phyloP scores from a whole-genome alignment of 2,888 invertebrate genomes.

The Germaria angustata region DNA sequence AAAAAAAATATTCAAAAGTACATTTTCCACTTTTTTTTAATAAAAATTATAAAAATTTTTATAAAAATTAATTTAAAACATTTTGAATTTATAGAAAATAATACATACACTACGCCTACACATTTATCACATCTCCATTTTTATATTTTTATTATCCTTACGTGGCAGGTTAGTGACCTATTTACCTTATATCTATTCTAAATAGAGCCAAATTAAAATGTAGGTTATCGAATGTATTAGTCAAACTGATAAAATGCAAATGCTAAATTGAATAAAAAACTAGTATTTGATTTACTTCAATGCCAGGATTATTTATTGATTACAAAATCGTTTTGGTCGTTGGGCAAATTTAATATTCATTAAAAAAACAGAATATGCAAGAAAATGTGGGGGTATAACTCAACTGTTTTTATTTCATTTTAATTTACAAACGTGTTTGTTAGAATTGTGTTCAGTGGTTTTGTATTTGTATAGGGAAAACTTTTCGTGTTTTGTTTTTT shows the following conservation, averaged over 20 bases:
- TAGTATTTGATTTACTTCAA: background rate
- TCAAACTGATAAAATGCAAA: background rate
- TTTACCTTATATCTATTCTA: background rate
- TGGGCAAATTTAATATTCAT: constrained; percentile 11
- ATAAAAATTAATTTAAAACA: no score
- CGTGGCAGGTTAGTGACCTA: background rate
- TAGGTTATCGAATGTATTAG: background rate
- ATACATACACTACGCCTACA: background rate
- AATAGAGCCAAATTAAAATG: background rate
- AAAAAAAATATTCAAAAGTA: no score
- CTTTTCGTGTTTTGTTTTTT: background rate
- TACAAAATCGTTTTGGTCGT: constrained; percentile 6
- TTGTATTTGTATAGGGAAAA: background rate
- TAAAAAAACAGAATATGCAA: background rate
- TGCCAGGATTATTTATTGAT: constrained; percentile 20
- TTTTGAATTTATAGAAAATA: background rate
- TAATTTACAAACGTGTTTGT: no score
- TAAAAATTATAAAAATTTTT: no score
- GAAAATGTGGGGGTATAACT: no score
- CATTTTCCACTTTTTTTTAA: no score
- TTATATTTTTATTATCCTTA: background rate
- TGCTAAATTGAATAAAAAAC: background rate
- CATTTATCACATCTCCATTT: background rate
- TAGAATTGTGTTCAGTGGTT: no score
- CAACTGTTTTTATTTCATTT: no score